phyloP scores from a whole-genome alignment of 2,888 invertebrate genomes.

The Oeneis ivallda region DNA sequence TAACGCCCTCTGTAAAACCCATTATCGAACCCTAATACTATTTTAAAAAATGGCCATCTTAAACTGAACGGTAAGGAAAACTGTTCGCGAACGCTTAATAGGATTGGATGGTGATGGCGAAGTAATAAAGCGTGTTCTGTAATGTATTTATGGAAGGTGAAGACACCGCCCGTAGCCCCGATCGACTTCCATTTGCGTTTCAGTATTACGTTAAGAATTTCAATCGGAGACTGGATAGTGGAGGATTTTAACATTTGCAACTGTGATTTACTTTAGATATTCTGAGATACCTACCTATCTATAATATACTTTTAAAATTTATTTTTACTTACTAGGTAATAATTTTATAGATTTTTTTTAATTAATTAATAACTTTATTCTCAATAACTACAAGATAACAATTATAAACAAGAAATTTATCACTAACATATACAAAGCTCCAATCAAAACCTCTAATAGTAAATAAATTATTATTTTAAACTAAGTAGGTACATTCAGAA shows the following conservation, averaged over 20 bases:
- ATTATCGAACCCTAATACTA: slow-evolving; percentile 77
- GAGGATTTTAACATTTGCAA: slow-evolving; percentile 13
- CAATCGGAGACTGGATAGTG: slow-evolving; percentile 22
- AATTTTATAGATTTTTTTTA: no score
- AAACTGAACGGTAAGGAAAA: slow-evolving; percentile 65
- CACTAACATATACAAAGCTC: no score
- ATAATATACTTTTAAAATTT: not conserved
- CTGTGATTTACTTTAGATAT: slow-evolving; percentile 7
- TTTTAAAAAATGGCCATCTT: slow-evolving; percentile 75
- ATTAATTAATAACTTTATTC: no score
- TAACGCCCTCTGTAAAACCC: slow-evolving; percentile 65
- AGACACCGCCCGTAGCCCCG: slow-evolving; percentile 56
- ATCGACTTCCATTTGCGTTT: slow-evolving; percentile 68
- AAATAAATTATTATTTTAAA: no score
- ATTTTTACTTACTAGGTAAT: not conserved
- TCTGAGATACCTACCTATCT: not conserved
- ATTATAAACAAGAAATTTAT: no score
- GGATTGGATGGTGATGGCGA: slow-evolving; percentile 78
- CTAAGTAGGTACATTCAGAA: no score
- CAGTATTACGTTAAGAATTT: slow-evolving; percentile 60
- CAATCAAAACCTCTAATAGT: no score
- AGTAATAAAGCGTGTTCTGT: slow-evolving; percentile 79
- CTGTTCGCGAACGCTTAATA: slow-evolving; percentile 73
- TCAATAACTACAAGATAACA: no score
- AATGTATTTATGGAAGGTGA: slow-evolving; percentile 77